Base-by-base conservation (phyloP, 1,140 invertebrate species). In the Penaeus indicus region DNA sequence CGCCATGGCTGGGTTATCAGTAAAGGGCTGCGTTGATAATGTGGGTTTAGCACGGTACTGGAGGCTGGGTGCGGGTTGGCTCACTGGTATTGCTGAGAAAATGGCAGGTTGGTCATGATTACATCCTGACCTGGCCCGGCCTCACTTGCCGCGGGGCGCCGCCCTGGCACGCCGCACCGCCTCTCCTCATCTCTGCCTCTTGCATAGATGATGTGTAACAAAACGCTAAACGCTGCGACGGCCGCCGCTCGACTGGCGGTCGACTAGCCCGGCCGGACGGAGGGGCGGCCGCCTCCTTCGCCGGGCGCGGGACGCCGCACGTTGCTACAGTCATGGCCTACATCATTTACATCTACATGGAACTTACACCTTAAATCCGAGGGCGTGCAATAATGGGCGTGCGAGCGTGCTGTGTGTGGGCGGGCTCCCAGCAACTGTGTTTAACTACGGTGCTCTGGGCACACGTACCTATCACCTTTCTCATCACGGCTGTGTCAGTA, bases 61-160 rank as follows among this genome's bases (percentile, higher is more conserved):
- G 87, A 88, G 81, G 82, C 87, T 84, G 82, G 82, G 80, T 61
- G 80, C 81, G 82, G 69, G 87, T 54, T 88, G 87, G 79, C 62
- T 88, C 61, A 84, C 72, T 88, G 82, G 87, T 84, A 88, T 88
- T 88, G 87, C 87, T 88, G 87, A 88, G 87, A 88, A 88, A 54
- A 88, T 88, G 81, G 87, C 87, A 84, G 81, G 87, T 84, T 77
- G 87, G 87, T 88, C 87, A 88, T 84, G 87, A 88, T 88, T 88
- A 83, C 72, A 88, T 88, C 87, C 64, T 88, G 87, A 88, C 87
- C 87, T 88, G 72, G 67, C 87, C 75, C 72, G 81, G 72, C 87
- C 87, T 84, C 69, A 88, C 69, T 84, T 77, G 82, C 87, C 78
- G 87, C 75, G 21, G 81, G 79, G 82, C 69, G 69, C 81, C 87